phyloP scores from a whole-genome alignment of 2,797 vertebrate species.

The Octomys mimax region DNA sequence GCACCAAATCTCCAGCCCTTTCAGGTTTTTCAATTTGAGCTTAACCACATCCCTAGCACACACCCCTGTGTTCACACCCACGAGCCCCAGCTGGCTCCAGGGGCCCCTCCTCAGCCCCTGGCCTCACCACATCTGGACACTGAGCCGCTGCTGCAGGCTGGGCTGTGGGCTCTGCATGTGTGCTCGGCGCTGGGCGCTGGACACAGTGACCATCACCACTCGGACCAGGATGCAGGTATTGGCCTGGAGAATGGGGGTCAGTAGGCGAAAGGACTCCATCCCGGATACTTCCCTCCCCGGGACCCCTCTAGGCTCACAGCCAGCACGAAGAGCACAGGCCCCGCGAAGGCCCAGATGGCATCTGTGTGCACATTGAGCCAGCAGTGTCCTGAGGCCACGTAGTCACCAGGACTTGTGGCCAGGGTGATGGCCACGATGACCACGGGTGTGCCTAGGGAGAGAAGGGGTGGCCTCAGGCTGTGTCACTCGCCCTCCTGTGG shows the following conservation, averaged over 20 bases:
- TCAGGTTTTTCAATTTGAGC: background rate
- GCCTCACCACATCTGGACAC: slow-evolving; percentile 94
- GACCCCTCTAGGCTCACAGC: slow-evolving; percentile 88
- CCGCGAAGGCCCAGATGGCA: slow-evolving; percentile 96
- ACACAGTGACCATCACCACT: slow-evolving; percentile 94
- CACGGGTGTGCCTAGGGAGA: slow-evolving; percentile 92
- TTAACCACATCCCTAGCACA: too few species aligned
- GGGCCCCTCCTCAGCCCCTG: background rate
- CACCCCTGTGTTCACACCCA: background rate
- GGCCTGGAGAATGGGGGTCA: slow-evolving; percentile 89
- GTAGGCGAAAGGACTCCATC: background rate
- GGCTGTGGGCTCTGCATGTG: slow-evolving; percentile 95
- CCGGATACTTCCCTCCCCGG: accelerated
- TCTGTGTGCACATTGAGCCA: slow-evolving; percentile 94
- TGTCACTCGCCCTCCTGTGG: background rate
- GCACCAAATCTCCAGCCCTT: background rate
- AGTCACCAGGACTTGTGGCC: slow-evolving; percentile 90
- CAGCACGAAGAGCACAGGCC: slow-evolving; percentile 94
- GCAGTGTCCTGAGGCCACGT: slow-evolving; percentile 93
- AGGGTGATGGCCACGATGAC: slow-evolving; percentile 93
- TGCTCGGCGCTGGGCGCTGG: slow-evolving; percentile 92
- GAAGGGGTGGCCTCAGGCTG: background rate
- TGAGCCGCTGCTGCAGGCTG: slow-evolving; percentile 92
- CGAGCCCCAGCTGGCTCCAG: background rate
- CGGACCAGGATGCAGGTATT: slow-evolving; percentile 94